Percentiles rank a stretch among this genome's conserved stretches.
Evolutionary conservation across 2,888 invertebrate genomes (phyloP).

Genomic region (Pollenia labialis): DNA sequence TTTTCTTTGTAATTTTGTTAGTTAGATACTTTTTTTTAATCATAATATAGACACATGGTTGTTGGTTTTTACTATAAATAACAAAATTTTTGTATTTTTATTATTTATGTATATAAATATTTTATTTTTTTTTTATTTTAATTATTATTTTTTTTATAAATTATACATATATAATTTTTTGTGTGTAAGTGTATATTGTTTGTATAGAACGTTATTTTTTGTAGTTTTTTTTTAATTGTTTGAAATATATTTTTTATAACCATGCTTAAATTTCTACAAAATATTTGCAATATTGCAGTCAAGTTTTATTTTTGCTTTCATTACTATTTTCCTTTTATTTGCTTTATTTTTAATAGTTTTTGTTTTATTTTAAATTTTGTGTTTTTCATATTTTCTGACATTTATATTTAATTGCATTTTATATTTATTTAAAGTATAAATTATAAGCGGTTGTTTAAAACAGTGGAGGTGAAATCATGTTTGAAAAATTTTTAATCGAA

Average conservation of each 20-base stretch:
- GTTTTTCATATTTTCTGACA: slow-evolving; percentile 67
- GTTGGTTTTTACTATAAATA: slow-evolving; percentile 31
- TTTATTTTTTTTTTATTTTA: slow-evolving; percentile 24
- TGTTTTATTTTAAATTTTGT: slow-evolving; percentile 45
- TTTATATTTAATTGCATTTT: slow-evolving; percentile 57
- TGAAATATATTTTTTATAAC: slow-evolving; percentile 75
- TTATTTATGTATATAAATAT: slow-evolving; percentile 27
- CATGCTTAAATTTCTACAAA: slow-evolving; percentile 82
- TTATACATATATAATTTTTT: slow-evolving; percentile 62
- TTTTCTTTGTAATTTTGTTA: slow-evolving; percentile 34
- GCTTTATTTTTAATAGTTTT: slow-evolving; percentile 72
- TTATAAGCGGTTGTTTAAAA: slow-evolving; percentile 16
- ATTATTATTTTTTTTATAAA: slow-evolving; percentile 51
- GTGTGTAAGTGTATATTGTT: slow-evolving; percentile 68
- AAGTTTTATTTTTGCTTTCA: slow-evolving; percentile 76
- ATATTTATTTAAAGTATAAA: neutral
- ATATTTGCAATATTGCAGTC: slow-evolving; percentile 83
- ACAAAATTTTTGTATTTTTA: slow-evolving; percentile 43
- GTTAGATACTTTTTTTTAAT: slow-evolving; percentile 30
- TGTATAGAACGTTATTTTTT: slow-evolving; percentile 65
- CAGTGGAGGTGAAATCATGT: neutral
- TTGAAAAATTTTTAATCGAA: neutral
- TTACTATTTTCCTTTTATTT: slow-evolving; percentile 32
- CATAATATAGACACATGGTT: slow-evolving; percentile 70
- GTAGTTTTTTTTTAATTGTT: slow-evolving; percentile 47